Base-by-base conservation (phyloP, 2,797 vertebrate species). In the Dryobates pubescens region DNA sequence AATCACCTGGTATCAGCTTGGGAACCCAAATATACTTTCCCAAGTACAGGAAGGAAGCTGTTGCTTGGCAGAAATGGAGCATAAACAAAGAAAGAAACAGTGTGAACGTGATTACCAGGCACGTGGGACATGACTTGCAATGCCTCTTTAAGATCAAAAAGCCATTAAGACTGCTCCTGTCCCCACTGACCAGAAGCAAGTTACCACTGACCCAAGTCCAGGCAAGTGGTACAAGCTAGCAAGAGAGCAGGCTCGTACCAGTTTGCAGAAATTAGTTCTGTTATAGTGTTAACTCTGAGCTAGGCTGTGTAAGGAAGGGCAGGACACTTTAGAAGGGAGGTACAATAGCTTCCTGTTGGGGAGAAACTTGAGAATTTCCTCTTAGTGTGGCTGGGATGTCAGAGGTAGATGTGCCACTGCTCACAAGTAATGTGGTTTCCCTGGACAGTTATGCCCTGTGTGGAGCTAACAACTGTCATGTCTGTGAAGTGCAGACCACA, bases 71-170 rank as follows among this genome's bases (percentile, higher is more conserved):
- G 79, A 96, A 92, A 76, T 38, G 17, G 54, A 82, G 16, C 54
- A 63, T 88, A 89, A 95, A 78, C 85, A 91, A 89, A 76, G 51
- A 91, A 71, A 84, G 47, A 94, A 91, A 67, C 54, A 58, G 80
- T 13, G 23, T 29, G 61, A 76, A 68, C 3, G 12, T 51, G 63
- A 79, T 78, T 85, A 72, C 20, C 19, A 47, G 79, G 53, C 89
- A 83, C 0, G 0, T 58, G 61, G 76, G 78, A 82, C 88, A 67
- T 2, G 2, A 81, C 79, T 87, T 87, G 45, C 47, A 75, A 58
- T 78, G 63, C 53, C 19, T 63, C n/a, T 86, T 54, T 70, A 56
- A 83, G 56, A 72, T 57, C 38, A 79, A 59, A 59, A 75, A 56
- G 69, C 17, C 2, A 1, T 79, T 83, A 54, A 86, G 58, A 27